Evolutionary conservation across 1,140 invertebrate genomes (phyloP).

Genomic region (Cephus cinctus): DNA sequence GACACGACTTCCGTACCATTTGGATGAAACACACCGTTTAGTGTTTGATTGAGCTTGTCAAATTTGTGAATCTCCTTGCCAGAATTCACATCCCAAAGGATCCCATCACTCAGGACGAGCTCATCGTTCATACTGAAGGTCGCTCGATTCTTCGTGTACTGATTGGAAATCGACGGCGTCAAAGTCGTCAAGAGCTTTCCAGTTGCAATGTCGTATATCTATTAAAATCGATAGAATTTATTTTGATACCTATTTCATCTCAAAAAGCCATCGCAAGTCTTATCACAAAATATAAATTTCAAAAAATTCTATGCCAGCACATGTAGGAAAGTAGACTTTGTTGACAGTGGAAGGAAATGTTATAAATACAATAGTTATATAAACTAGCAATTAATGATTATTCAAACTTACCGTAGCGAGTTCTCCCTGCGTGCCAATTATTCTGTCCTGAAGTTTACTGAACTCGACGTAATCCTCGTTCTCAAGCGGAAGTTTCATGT

Average conservation of each 20-base stretch:
- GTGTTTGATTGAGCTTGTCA: constrained; percentile 93
- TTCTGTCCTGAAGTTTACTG: constrained; percentile 84
- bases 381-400: no score
- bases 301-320: no score
- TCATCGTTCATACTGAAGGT: constrained; percentile 94
- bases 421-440: constrained; percentile 81
- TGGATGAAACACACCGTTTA: constrained; percentile 96
- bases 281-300: no score
- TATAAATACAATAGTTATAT: no score
- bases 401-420: constrained; percentile 64
- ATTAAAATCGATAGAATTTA: constrained; percentile 22
- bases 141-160: constrained; percentile 91
- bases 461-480: constrained; percentile 92
- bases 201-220: constrained; percentile 91
- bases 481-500: constrained; percentile 71
- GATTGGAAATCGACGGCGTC: constrained; percentile 80
- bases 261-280: no score
- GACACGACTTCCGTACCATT: constrained; percentile 91
- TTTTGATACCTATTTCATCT: no score
- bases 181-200: constrained; percentile 73
- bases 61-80: constrained; percentile 93
- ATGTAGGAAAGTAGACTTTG: no score
- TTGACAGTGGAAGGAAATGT: no score
- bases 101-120: constrained; percentile 87
- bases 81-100: constrained; percentile 90